phyloP scores from a whole-genome alignment of 2,113 vertebrate genomes.

The Rostratula benghalensis region DNA sequence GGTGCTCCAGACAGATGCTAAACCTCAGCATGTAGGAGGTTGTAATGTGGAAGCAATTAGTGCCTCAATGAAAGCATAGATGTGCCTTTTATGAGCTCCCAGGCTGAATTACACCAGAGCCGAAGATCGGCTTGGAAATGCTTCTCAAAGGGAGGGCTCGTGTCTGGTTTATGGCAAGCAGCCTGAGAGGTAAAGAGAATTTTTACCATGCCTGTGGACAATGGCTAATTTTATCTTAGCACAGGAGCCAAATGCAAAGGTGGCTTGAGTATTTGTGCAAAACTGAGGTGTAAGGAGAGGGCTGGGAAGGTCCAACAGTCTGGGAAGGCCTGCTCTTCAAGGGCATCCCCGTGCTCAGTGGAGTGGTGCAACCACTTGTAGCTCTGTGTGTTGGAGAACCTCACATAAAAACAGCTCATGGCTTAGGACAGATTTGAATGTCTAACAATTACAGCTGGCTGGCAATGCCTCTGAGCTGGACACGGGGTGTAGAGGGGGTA shows the following conservation, averaged over 20 bases:
- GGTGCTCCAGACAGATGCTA: background rate
- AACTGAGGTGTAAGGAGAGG: background rate
- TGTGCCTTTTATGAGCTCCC: background rate
- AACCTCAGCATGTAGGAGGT: background rate
- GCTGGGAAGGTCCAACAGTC: background rate
- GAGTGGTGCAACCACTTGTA: background rate
- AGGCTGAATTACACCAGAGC: background rate
- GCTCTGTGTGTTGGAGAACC: background rate
- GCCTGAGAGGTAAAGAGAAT: background rate
- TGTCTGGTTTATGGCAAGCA: background rate
- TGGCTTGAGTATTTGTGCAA: background rate
- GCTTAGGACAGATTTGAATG: no score
- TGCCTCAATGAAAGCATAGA: background rate
- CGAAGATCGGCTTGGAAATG: background rate
- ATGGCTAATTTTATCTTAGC: background rate
- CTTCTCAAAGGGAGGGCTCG: background rate
- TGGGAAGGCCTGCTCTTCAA: background rate
- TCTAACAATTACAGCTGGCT: background rate
- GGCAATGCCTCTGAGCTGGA: background rate
- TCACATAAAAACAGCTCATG: rapidly evolving
- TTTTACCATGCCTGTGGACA: background rate
- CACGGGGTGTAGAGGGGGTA: no score
- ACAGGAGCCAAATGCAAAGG: background rate
- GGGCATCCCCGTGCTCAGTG: background rate
- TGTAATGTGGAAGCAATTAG: background rate